These are phyloP conservation scores for Noctua fimbriata DNA, from an alignment of 2,888 invertebrate genomes.

Conservation along the genomic window DNA sequence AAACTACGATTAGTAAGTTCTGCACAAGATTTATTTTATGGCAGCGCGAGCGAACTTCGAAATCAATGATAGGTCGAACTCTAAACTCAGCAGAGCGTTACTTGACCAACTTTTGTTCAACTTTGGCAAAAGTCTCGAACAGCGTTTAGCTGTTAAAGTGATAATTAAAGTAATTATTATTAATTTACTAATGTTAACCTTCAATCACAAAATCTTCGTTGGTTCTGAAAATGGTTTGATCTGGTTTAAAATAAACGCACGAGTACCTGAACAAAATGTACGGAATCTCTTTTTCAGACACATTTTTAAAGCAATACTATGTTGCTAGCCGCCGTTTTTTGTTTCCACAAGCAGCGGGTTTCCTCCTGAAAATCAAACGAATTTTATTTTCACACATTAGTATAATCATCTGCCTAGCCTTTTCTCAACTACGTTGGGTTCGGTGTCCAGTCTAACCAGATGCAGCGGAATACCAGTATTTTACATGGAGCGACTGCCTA, in stretches of 20 bases:
- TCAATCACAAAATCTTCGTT: background rate
- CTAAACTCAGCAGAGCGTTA: slow-evolving; percentile 54
- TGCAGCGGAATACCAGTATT: too few species aligned
- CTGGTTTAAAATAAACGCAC: background rate
- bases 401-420: too few species aligned
- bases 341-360: background rate
- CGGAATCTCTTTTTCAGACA: background rate
- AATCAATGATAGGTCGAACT: slow-evolving; percentile 62
- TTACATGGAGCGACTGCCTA: too few species aligned
- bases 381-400: too few species aligned
- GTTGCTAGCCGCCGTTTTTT: background rate
- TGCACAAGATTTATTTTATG: slow-evolving; percentile 60
- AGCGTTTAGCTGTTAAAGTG: slow-evolving; percentile 41
- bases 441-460: too few species aligned
- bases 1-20: slow-evolving; percentile 64
- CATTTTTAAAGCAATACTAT: background rate
- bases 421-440: too few species aligned
- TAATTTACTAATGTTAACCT: slow-evolving; percentile 4
- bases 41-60: slow-evolving; percentile 38
- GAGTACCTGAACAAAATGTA: background rate
- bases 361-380: background rate
- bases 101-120: slow-evolving; percentile 57
- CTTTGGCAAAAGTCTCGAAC: slow-evolving; percentile 44
- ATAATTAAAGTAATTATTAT: slow-evolving; percentile 44
- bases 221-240: background rate